Conservation (phyloP, 1,140 invertebrate species). For the Nasonia vitripennis region DNA sequence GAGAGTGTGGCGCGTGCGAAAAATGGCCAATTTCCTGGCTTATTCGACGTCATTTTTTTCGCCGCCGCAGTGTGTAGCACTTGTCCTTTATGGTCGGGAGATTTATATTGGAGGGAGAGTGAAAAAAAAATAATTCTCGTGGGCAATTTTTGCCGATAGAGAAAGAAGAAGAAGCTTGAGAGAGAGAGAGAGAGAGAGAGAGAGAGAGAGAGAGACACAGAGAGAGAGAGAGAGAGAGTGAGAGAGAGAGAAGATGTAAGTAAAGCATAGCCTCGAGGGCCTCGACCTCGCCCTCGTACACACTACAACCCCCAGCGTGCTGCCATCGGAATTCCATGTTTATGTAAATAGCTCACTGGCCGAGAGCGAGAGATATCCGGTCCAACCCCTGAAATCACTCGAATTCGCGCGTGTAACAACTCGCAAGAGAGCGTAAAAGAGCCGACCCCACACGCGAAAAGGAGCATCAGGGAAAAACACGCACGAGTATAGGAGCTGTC, state of each 20-base stretch:
- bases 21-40: conserved; percentile 46
- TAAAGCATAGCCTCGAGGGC: background rate
- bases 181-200: too few relatives aligned
- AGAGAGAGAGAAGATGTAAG: background rate
- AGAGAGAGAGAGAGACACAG: too few relatives aligned
- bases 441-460: conserved; percentile 12
- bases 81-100: conserved; percentile 52
- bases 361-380: background rate
- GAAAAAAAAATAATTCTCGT: conserved; percentile 1
- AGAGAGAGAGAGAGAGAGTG: too few relatives aligned
- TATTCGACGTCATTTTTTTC: conserved; percentile 47
- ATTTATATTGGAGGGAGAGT: conserved; percentile 51
- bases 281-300: background rate
- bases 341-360: conserved; percentile 42
- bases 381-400: conserved; percentile 42
- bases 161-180: background rate
- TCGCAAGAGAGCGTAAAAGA: conserved; percentile 39
- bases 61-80: background rate
- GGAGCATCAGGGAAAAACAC: conserved; percentile 12
- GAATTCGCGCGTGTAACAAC: conserved; percentile 29
- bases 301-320: background rate
- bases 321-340: conserved; percentile 43
- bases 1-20: background rate
- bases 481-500: background rate
- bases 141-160: background rate